Evolutionary conservation across 2,113 vertebrate species (phyloP), one percentile per base, ranked within the genome.

Genomic region (Brachypodius melanocephalos): DNA sequence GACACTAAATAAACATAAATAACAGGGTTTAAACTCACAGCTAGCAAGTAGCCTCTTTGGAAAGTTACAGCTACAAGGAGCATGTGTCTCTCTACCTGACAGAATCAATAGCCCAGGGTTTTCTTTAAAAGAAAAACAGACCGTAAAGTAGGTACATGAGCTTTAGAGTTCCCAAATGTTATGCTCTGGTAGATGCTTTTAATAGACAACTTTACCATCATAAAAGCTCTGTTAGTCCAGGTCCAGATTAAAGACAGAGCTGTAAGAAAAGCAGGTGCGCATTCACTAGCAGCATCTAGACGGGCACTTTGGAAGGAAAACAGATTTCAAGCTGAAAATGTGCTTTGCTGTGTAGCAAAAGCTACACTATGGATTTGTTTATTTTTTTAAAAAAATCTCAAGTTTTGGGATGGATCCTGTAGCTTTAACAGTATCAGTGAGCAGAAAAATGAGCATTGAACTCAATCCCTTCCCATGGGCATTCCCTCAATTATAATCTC

Each of bases 21-120:
- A 90, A 77, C 38, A 94, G 46, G 19, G 61, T 76, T 97, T 92
- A 81, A 94, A 83, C 52, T 71, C 63, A 55, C 46, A 92, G 67
- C 38, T 84, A 83, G 76, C 91, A 79, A 91, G 92, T 31, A 90
- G 17, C 22, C 45, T 83, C 61, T 86, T 72, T 78, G 61, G 43
- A 90, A 94, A 74, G 55, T 38, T 63, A 93, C 40, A 86, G 52
- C 59, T 79, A 22, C 36, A 67, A 43, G 0, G 1, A 90, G 42
- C 20, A 62, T 26, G 13, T 73, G 48, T 81, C 48, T 85, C 8
- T 36, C 40, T 84, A 51, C 57, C 72, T 88, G 43, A 54, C 52
- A 90, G 31, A 93, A 84, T 45, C 68, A 77, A 62, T 40, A 90
- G 38, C 40, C 16, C 58, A 55, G 31, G 5, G 22, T 51, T 93